phyloP scores from a whole-genome alignment of 2,113 vertebrate species.

The Serinus canaria region DNA sequence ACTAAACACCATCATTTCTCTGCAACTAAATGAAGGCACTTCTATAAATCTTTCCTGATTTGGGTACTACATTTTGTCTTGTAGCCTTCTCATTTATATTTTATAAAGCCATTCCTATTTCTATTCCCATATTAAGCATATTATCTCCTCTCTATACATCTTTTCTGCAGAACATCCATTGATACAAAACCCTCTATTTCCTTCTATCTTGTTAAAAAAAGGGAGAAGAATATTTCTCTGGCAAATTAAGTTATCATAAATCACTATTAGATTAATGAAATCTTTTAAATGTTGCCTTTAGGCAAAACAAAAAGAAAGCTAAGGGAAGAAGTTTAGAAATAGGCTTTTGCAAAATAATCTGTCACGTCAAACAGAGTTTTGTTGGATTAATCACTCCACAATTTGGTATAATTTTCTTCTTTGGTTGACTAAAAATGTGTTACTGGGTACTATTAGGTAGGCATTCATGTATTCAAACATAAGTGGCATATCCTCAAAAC shows the following conservation, averaged over 20 bases:
- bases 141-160: not conserved
- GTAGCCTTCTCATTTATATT: not conserved
- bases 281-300: conserved; percentile 1
- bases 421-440: not conserved
- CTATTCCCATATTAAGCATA: not conserved
- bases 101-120: not conserved
- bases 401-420: not conserved
- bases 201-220: not conserved
- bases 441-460: not conserved
- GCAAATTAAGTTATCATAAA: conserved; percentile 5
- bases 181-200: not conserved
- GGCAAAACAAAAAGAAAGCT: not conserved
- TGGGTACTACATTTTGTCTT: not conserved
- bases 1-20: not conserved
- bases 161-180: not conserved
- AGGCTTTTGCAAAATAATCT: not conserved
- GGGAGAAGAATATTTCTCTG: not conserved
- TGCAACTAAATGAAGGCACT: not conserved
- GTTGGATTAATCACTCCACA: not conserved
- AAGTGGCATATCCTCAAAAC: not conserved
- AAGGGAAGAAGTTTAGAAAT: not conserved
- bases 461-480: not conserved
- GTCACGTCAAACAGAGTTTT: not conserved
- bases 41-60: not conserved
- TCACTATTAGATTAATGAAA: not conserved